These are phyloP conservation scores for Drosophila lacicola DNA, from an alignment of 2,888 invertebrate species.

Conservation along the genomic window DNA sequence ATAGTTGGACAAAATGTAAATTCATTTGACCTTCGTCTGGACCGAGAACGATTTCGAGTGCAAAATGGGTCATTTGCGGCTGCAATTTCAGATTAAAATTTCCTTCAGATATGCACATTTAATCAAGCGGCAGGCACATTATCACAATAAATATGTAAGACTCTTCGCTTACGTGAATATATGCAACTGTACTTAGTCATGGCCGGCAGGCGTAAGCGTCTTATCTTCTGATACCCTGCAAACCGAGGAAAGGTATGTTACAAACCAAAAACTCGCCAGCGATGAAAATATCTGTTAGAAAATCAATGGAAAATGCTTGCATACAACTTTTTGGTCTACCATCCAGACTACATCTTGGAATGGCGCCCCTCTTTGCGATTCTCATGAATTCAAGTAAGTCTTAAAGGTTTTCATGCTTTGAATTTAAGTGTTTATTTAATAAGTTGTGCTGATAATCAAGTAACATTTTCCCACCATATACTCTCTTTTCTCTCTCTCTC, in stretches of 20 bases:
- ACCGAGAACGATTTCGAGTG: conserved; percentile 32
- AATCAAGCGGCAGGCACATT: conserved; percentile 12
- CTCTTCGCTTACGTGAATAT: conserved; percentile 12
- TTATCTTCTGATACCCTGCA: neutral
- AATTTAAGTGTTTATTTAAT: too few relatives aligned
- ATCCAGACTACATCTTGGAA: too few relatives aligned
- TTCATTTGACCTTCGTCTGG: conserved; percentile 65
- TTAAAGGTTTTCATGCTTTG: too few relatives aligned
- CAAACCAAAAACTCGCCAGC: too few relatives aligned
- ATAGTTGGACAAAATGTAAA: conserved; percentile 47
- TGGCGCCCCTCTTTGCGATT: too few relatives aligned
- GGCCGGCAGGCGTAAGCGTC: neutral
- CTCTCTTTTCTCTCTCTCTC: too few relatives aligned
- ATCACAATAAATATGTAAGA: conserved; percentile 1
- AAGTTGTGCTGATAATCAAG: too few relatives aligned
- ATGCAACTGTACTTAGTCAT: conserved; percentile 8
- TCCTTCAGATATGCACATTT: conserved; percentile 10
- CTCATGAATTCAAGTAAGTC: too few relatives aligned
- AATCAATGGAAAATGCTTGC: too few relatives aligned
- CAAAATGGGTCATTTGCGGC: conserved; percentile 37
- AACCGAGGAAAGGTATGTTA: neutral
- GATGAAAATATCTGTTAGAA: too few relatives aligned
- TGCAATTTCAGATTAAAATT: conserved; percentile 18
- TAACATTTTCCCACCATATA: too few relatives aligned
- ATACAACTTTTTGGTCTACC: too few relatives aligned